Conservation (phyloP, 2,113 vertebrate species). For the Siniperca knerii region DNA sequence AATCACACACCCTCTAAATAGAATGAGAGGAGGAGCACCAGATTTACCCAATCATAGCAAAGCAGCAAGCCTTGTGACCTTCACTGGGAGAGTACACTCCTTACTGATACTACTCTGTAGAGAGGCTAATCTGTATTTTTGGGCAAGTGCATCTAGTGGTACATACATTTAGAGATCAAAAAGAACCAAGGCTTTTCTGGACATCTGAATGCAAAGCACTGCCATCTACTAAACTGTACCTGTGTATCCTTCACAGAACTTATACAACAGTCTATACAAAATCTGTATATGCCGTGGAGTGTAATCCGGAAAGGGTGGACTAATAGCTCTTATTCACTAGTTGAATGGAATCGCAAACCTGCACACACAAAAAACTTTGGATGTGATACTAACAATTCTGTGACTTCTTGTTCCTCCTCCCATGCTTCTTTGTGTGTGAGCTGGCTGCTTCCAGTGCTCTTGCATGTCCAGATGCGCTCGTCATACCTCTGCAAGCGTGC, state of each 20-base stretch:
- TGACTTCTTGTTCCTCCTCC: constrained; percentile 99
- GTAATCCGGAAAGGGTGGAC: not conserved
- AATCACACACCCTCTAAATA: constrained; percentile 66
- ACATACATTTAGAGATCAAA: not conserved
- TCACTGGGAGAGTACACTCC: constrained; percentile 37
- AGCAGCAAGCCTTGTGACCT: constrained; percentile 58
- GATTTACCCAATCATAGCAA: constrained; percentile 55
- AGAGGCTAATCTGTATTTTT: not conserved
- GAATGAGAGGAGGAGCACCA: constrained; percentile 62
- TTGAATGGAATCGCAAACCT: not conserved
- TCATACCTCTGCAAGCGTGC: constrained; percentile 90
- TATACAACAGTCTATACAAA: not conserved
- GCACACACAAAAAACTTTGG: not conserved
- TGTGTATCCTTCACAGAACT: not conserved
- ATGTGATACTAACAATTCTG: constrained; percentile 93
- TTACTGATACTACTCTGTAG: constrained; percentile 1
- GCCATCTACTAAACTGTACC: not conserved
- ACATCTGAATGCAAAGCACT: constrained; percentile 4
- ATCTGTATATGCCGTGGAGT: not conserved
- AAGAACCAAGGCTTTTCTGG: not conserved
- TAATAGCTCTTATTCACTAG: not conserved
- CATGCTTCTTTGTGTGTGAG: constrained; percentile 98
- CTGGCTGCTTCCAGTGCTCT: constrained; percentile 97
- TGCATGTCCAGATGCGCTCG: constrained; percentile 97
- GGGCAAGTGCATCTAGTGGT: not conserved